Evolutionary conservation across 2,888 invertebrate species (phyloP).

Genomic region (Eupithecia subfuscata): DNA sequence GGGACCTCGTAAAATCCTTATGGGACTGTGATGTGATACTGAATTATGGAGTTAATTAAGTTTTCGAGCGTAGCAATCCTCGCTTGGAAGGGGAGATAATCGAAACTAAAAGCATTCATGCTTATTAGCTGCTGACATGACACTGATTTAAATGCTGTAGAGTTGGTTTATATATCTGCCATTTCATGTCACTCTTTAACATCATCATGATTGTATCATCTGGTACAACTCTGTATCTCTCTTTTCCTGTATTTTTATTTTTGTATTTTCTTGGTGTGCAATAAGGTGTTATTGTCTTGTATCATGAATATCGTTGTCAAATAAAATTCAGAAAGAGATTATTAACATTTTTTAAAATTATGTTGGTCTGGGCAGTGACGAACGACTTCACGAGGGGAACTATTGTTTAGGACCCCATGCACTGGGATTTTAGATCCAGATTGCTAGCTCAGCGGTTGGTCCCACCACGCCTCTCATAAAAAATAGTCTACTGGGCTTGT

Average conservation of each 20-base stretch:
- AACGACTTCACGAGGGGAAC: not conserved
- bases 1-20: constrained; percentile 27
- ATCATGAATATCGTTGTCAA: too few relatives aligned
- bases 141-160: not conserved
- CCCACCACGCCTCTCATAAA: not conserved
- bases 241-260: too few relatives aligned
- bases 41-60: constrained; percentile 23
- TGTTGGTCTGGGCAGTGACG: not conserved
- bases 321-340: not conserved
- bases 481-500: constrained; percentile 3
- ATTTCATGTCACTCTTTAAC: not conserved
- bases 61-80: constrained; percentile 15
- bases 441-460: not conserved
- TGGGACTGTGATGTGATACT: constrained; percentile 17
- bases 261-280: too few relatives aligned
- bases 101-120: constrained; percentile 20
- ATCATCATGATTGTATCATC: not conserved
- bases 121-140: constrained; percentile 13
- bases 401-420: not conserved
- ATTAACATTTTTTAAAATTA: not conserved
- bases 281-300: too few relatives aligned
- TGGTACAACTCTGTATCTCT: too few relatives aligned
- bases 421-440: not conserved
- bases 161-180: not conserved
- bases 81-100: constrained; percentile 15